These are phyloP conservation scores for Ibidorhyncha struthersii DNA, from an alignment of 2,113 vertebrate genomes.

Conservation along the genomic window DNA sequence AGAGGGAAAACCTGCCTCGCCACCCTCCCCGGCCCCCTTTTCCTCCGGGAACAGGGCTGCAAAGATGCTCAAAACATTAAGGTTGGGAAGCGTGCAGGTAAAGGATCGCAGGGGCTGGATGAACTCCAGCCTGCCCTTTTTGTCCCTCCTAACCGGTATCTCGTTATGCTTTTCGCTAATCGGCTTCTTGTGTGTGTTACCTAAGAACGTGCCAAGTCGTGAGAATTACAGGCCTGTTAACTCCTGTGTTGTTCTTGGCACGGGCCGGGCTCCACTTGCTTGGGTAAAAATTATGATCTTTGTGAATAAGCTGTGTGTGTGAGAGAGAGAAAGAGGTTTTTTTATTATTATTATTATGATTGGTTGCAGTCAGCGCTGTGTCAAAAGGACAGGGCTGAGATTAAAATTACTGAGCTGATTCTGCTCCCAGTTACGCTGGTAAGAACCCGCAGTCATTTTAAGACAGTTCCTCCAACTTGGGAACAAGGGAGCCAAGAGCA, in stretches of 20 bases:
- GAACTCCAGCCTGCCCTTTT: not conserved
- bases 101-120: not conserved
- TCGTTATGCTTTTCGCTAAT: not conserved
- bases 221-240: conserved; percentile 69
- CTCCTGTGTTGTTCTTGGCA: conserved; percentile 61
- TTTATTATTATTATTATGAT: not conserved
- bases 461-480: not conserved
- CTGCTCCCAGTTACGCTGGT: not conserved
- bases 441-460: conserved; percentile 16
- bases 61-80: not conserved
- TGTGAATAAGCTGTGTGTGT: conserved; percentile 56
- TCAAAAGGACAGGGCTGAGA: conserved; percentile 30
- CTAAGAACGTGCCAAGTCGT: conserved; percentile 60
- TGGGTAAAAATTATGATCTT: conserved; percentile 36
- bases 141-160: not conserved
- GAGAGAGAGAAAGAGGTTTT: not conserved
- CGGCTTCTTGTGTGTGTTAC: conserved; percentile 26
- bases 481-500: not conserved
- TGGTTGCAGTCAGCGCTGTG: not conserved
- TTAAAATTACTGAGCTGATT: not conserved
- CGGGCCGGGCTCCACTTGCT: conserved; percentile 22
- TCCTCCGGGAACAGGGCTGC: not conserved
- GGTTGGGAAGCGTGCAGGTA: not conserved
- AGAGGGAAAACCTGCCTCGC: not conserved
- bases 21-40: not conserved